These are phyloP conservation scores for Drosophila histrio DNA, from an alignment of 2,888 invertebrate species.

Conservation along the genomic window DNA sequence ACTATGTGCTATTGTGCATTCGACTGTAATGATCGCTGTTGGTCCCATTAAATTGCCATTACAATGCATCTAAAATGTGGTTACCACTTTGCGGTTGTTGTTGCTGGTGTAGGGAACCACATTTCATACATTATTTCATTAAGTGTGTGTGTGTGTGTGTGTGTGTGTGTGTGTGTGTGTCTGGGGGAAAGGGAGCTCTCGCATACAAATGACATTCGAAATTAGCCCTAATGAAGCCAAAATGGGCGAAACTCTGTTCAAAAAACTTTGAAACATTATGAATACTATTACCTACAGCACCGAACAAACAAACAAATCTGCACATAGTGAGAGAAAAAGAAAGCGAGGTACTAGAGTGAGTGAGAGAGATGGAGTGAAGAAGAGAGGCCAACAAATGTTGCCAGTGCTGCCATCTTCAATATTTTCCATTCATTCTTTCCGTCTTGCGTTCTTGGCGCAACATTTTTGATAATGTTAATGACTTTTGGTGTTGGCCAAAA, in stretches of 20 bases:
- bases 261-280: conserved; percentile 48
- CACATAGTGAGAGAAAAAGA: neutral
- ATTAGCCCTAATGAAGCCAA: conserved; percentile 67
- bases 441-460: neutral
- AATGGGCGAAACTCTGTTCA: conserved; percentile 30
- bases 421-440: neutral
- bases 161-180: too few relatives aligned
- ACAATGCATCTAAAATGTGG: conserved; percentile 40
- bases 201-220: conserved; percentile 65
- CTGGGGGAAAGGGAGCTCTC: neutral
- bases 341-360: too few relatives aligned
- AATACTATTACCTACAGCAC: conserved; percentile 40
- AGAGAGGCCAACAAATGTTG: conserved; percentile 14
- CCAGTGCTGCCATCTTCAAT: conserved; percentile 28
- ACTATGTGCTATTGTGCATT: neutral
- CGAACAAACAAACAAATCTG: neutral
- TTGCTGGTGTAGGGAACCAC: neutral
- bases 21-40: conserved; percentile 26
- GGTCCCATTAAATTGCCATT: conserved; percentile 66
- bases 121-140: conserved; percentile 33
- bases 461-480: conserved; percentile 58
- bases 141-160: too few relatives aligned
- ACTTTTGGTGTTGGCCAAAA: conserved; percentile 32
- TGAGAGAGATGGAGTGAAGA: neutral
- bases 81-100: conserved; percentile 1